Evolutionary conservation across 2,113 vertebrate species (phyloP), one percentile per base, ranked within the genome.

Genomic region (Pseudorectes ferrugineus): DNA sequence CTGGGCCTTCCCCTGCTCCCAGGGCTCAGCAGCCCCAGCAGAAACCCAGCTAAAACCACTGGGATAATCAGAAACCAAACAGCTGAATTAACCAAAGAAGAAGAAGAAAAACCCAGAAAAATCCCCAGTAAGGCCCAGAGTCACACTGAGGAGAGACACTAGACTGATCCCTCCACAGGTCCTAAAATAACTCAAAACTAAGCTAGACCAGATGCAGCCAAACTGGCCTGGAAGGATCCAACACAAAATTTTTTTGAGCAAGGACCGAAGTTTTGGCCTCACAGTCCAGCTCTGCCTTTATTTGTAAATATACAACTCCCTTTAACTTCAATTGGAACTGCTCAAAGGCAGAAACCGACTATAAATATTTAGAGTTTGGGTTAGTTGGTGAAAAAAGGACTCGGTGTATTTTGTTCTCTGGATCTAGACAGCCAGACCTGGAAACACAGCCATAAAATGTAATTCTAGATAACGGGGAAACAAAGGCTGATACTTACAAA

Each of bases 401-500:
- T 68, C 28, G 0, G n/a, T 38, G 21, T 85, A 46, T 81, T 94
- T 94, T 75, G 65, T 78, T 70, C 51, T 70, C 36, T 40, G 62
- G 81, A 88, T 93, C 94, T 84, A 84, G 72, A 59, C 75, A 84
- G 90, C 20, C 85, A 95, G 85, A 61, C 26, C 67, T 93, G 88
- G 66, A 90, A 95, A 88, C 48, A 48, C 1, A 83, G 70, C 48
- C 63, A 72, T 90, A 81, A 96, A 96, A 79, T 23, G 48, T 63
- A 74, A 55, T 43, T 79, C 71, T 38, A 88, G 89, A 92, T 80
- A 90, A 89, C 67, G 12, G 68, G 38, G 73, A 91, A 96, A 96
- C 87, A 92, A 85, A 96, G 88, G n/a, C 46, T 42, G 78, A 78
- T 75, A 24, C 51, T 94, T 52, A 12, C 1, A 58, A 91, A 80